Evolutionary conservation across 2,113 vertebrate species (phyloP).

Genomic region (Megaceryle maxima): DNA sequence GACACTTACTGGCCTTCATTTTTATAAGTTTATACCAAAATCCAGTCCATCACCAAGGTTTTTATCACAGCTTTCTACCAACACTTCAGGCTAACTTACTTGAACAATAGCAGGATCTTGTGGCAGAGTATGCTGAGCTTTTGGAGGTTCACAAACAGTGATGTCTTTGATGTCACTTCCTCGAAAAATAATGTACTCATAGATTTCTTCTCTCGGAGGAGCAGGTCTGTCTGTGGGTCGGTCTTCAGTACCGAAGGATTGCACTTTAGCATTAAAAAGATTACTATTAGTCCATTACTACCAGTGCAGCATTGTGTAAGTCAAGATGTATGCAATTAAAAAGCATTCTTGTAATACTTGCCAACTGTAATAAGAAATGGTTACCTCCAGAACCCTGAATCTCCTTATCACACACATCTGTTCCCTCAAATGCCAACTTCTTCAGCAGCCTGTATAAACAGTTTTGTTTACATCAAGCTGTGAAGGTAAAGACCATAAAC

Average conservation of each 20-base stretch:
- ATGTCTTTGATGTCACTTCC: constrained; percentile 98
- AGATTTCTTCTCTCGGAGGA: constrained; percentile 91
- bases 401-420: not conserved
- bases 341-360: not conserved
- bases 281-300: not conserved
- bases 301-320: not conserved
- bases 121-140: constrained; percentile 87
- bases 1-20: not conserved
- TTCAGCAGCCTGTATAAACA: constrained; percentile 27
- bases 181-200: constrained; percentile 96
- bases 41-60: not conserved
- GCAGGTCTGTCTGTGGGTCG: constrained; percentile 91
- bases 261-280: constrained; percentile 73
- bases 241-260: constrained; percentile 94
- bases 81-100: constrained; percentile 67
- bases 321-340: not conserved
- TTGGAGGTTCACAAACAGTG: constrained; percentile 89
- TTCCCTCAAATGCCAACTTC: constrained; percentile 10
- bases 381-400: not conserved
- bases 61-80: not conserved
- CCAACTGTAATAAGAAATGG: not conserved
- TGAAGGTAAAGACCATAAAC: constrained; percentile 15
- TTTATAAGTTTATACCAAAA: not conserved
- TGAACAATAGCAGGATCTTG: constrained; percentile 96
- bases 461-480: constrained; percentile 46